Percentiles rank a stretch among this genome's conserved stretches.
These are phyloP conservation scores for Setophaga petechia DNA, from an alignment of 2,113 vertebrate species.

Conservation along the genomic window DNA sequence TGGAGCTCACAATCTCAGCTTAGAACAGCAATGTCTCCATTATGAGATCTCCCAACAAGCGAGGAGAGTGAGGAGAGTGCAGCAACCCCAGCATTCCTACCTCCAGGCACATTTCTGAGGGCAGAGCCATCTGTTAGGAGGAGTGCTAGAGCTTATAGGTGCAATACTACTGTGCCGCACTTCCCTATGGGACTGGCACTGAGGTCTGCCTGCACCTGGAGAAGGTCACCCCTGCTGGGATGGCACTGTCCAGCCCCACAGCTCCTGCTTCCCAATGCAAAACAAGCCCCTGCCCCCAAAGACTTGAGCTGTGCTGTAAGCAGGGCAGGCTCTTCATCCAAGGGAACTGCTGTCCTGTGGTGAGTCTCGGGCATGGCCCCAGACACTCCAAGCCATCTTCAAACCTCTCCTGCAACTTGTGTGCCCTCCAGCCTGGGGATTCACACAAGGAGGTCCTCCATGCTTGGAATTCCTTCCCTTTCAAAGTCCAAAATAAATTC, in stretches of 20 bases:
- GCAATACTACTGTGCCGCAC: rapidly evolving
- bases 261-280: background rate
- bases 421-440: background rate
- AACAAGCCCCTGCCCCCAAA: background rate
- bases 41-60: background rate
- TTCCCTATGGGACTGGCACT: background rate
- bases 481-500: background rate
- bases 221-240: background rate
- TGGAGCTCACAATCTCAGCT: background rate
- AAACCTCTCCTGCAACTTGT: background rate
- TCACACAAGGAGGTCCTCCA: background rate
- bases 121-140: background rate
- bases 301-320: background rate
- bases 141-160: rapidly evolving
- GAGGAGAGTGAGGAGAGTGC: rapidly evolving
- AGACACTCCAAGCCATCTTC: background rate
- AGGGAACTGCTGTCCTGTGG: rapidly evolving
- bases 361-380: background rate
- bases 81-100: background rate
- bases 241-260: background rate
- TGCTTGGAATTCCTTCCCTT: background rate
- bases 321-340: background rate
- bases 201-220: background rate
- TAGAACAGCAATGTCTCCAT: rapidly evolving
- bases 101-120: background rate